Base-by-base conservation (phyloP, 2,888 invertebrate genomes). In the Dryobota labecula region DNA sequence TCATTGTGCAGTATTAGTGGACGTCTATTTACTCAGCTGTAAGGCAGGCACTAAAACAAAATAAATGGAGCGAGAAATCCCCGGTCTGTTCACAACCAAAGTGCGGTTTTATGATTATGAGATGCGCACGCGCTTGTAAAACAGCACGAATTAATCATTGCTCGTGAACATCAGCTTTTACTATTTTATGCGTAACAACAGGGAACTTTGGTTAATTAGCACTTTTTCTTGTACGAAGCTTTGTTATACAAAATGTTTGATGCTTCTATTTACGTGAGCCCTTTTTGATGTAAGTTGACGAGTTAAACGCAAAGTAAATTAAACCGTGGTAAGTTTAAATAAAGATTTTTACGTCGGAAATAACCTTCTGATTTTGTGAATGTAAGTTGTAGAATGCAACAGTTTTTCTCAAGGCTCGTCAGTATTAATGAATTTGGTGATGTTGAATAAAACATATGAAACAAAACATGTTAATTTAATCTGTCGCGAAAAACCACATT, bases 31-130 rank as follows among this genome's bases (percentile, higher is more conserved):
- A 88, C 88, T 90, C 91, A 91, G 90, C 90, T 91, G 92, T 87
- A 89, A 86, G 87, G 84, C 79, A 82, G 82, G 89, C 83, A 89
- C 82, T 91, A 91, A 92, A 92, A 90, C 88, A 90, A 87, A 90
- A 88, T 89, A 91, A 91, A 92, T 90, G 90, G 87, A 87, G 84
- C 91, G 90, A 90, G 92, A 92, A 93, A 92, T 92, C 87, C 86
- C 83, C 86, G 88, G 84, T 86, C 84, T 80, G 89, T 73, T 78
- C 81, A 73, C 82, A 82, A 86, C 88, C 86, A 86, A 90, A 90
- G 90, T 90, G 89, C 88, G 87, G 90, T 90, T 93, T 93, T 92
- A 93, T 88, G 92, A 92, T 90, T 90, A 92, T 91, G 90, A 91
- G 91, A 91, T 91, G 91, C 90, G 88, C 90, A 88, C 87, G 89